Base-by-base conservation (phyloP, 35 echinoderm and acorn worm genomes). In the Amphiura filiformis region DNA sequence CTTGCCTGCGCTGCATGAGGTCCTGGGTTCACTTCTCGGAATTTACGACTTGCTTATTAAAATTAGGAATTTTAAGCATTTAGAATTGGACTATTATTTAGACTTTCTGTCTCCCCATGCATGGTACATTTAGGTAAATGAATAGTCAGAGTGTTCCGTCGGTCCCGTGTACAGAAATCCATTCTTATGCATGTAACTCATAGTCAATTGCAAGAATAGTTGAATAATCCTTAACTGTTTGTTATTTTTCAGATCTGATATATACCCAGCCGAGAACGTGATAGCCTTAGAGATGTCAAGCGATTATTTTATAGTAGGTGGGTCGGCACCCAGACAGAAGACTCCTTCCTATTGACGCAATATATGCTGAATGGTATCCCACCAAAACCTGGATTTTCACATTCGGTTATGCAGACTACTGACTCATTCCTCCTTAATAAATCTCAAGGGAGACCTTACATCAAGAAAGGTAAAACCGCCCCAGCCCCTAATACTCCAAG, bases 371-470 rank as follows among this genome's bases (percentile, higher is more conserved):
- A 15, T 70, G 61, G 26, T 26, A 52, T 70, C 61, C 61, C 61
- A 4, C 61, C 61, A 70, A 70, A 70, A 70, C 61, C 61, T 70
- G 61, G 61, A 11, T 70, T 70, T 70, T 70, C 61, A n/a, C 61
- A 70, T 70, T 70, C 61, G 15, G 61, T 70, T 11, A 70, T 70
- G 61, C 61, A 70, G 61, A 70, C 61, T 11, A 70, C 61, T 4
- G 61, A 70, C 26, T 70, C 61, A 26, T 70, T 70, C 26, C 61
- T 70, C 1, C 61, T 70, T 18, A n/a, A 11, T n/a, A 70, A 70
- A 70, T 70, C 61, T 70, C 61, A 70, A n/a, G 61, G 61, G 26
- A 70, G 26, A 30, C 61, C 61, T 11, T 23, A 26, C 26, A n/a
- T 70, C 1, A 70, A 30, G 28, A 70, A 70, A 70, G 61, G 61